A percentile compares a stretch with the other conserved stretches of the same genome.
These are phyloP conservation scores for Plagodis pulveraria DNA, from an alignment of 2,888 invertebrate species.

Conservation along the genomic window DNA sequence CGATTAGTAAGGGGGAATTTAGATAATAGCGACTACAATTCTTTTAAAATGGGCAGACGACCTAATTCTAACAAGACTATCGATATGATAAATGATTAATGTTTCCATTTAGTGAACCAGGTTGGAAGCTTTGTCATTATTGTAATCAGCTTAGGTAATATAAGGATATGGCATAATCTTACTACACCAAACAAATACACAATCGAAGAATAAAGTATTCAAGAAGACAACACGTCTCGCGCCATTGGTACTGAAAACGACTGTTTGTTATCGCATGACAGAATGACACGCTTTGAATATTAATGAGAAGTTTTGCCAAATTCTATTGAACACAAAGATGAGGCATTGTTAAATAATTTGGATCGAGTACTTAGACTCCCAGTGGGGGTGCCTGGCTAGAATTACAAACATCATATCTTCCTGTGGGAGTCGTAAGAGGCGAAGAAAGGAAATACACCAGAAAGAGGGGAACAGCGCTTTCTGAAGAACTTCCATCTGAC, in stretches of 20 bases:
- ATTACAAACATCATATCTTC: no score
- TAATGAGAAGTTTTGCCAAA: constrained; percentile 22
- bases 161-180: constrained; percentile 11
- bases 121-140: not conserved
- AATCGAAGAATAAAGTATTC: constrained; percentile 10
- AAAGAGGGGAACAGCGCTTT: no score
- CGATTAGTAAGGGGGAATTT: no score
- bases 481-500: no score
- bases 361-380: no score
- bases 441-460: no score
- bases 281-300: constrained; percentile 30
- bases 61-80: no score
- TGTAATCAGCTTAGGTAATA: constrained; percentile 11
- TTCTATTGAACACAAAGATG: constrained; percentile 6
- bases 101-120: not conserved
- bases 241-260: constrained; percentile 49
- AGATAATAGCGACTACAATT: no score
- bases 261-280: constrained; percentile 27
- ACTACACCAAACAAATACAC: constrained; percentile 3
- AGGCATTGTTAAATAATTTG: not conserved
- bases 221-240: constrained; percentile 43
- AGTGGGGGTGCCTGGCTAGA: no score
- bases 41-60: no score
- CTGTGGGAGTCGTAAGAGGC: no score
- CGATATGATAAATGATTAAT: not conserved